A percentile compares a stretch with the other conserved stretches of the same genome.
Conservation (phyloP, 2,113 vertebrate genomes). For the Rattus rattus region DNA sequence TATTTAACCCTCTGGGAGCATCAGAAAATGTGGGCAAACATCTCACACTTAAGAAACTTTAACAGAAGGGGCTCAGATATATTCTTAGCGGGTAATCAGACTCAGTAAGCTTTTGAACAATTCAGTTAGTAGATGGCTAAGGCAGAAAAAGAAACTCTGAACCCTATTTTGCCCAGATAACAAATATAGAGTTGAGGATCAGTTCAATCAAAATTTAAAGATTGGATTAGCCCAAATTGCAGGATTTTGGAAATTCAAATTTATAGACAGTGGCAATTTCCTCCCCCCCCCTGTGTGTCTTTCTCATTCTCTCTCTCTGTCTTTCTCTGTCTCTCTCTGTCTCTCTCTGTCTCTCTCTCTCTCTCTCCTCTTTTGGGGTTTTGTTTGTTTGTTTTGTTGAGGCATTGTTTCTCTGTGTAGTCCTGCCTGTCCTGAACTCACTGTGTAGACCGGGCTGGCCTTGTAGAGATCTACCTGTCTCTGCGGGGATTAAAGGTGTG, state of each 20-base stretch:
- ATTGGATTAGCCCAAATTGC: slow-evolving; percentile 39
- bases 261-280: slow-evolving; percentile 28
- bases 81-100: neutral
- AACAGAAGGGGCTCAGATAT: neutral
- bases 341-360: too few relatives aligned
- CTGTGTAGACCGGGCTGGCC: neutral
- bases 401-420: neutral
- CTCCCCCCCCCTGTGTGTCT: too few relatives aligned
- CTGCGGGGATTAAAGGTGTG: neutral
- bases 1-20: neutral
- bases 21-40: neutral
- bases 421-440: neutral
- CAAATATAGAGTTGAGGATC: slow-evolving; percentile 40
- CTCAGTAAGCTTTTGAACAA: neutral
- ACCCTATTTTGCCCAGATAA: slow-evolving; percentile 36
- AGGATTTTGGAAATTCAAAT: slow-evolving; percentile 11
- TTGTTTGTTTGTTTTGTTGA: neutral
- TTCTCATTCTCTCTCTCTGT: too few relatives aligned
- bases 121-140: slow-evolving; percentile 8
- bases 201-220: slow-evolving; percentile 59
- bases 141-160: slow-evolving; percentile 33
- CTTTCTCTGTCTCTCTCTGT: too few relatives aligned
- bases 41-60: neutral
- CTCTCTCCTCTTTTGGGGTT: too few relatives aligned
- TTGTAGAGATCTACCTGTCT: neutral